Percentiles rank a stretch among this genome's conserved stretches.
phyloP scores from a whole-genome alignment of 2,113 vertebrate species.

The Hystrix brachyura region DNA sequence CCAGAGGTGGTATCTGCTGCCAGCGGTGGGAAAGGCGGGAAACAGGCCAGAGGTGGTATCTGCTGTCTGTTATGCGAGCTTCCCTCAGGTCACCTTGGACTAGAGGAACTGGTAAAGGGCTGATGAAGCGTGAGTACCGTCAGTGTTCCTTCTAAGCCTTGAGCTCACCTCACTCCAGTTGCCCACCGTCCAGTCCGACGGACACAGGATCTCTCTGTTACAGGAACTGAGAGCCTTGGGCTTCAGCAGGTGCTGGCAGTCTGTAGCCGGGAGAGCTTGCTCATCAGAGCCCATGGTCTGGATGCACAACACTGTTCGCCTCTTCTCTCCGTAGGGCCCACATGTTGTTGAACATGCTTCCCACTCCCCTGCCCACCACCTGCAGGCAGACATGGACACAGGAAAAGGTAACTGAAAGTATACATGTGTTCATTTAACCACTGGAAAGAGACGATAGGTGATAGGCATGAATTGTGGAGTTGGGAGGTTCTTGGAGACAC shows the following conservation, averaged over 20 bases:
- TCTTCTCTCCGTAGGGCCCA: constrained; percentile 93
- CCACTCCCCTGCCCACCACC: constrained; percentile 99
- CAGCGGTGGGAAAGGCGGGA: background rate
- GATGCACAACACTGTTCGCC: constrained; percentile 95
- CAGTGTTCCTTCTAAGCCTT: background rate
- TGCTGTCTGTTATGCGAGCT: background rate
- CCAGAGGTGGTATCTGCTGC: background rate
- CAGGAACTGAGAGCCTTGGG: constrained; percentile 94
- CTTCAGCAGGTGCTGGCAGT: constrained; percentile 95
- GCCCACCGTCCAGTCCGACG: constrained; percentile 94
- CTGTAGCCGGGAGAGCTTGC: constrained; percentile 91
- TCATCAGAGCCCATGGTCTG: constrained; percentile 94
- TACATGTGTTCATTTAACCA: background rate
- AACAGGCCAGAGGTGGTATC: background rate
- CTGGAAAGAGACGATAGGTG: background rate
- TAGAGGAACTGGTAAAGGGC: background rate
- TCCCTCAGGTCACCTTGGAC: background rate
- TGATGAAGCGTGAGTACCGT: background rate
- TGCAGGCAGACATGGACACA: constrained; percentile 73
- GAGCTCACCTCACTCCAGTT: constrained; percentile 94
- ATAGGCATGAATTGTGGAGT: background rate
- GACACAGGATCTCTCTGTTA: constrained; percentile 95
- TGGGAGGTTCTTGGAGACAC: background rate
- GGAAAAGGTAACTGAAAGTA: background rate
- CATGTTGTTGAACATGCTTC: constrained; percentile 95